A percentile compares a stretch with the other conserved stretches of the same genome.
Conservation (phyloP, 1,140 invertebrate species). For the Macrobrachium nipponense region DNA sequence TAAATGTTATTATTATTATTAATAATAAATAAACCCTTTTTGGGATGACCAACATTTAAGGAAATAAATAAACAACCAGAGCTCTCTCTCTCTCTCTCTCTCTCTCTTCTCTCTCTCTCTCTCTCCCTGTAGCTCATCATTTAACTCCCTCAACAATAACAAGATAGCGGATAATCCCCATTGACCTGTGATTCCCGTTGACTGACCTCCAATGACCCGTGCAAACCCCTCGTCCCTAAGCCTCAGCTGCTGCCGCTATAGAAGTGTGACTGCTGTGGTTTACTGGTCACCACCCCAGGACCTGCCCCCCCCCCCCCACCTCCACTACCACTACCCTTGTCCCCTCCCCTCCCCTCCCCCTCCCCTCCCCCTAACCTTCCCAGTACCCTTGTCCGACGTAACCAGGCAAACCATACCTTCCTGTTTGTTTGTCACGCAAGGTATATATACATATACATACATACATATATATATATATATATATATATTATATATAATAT, state of each 20-base stretch:
- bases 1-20: too few relatives aligned
- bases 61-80: too few relatives aligned
- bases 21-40: background rate
- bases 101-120: background rate
- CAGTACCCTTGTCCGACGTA: too few relatives aligned
- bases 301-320: too few relatives aligned
- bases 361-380: too few relatives aligned
- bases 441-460: too few relatives aligned
- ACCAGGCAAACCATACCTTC: too few relatives aligned
- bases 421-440: too few relatives aligned
- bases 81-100: background rate
- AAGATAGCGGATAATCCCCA: constrained; percentile 18
- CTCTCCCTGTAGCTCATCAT: constrained; percentile 14
- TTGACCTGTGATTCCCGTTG: constrained; percentile 13
- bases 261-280: too few relatives aligned
- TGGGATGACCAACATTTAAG: background rate
- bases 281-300: too few relatives aligned
- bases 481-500: constrained; percentile 20
- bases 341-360: too few relatives aligned
- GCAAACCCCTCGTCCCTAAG: background rate
- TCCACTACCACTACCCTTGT: too few relatives aligned
- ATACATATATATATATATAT: background rate
- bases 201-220: constrained; percentile 1
- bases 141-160: constrained; percentile 17
- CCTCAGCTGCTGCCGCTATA: background rate